phyloP scores from a whole-genome alignment of 2,113 vertebrate species.

The Scophthalmus maximus region DNA sequence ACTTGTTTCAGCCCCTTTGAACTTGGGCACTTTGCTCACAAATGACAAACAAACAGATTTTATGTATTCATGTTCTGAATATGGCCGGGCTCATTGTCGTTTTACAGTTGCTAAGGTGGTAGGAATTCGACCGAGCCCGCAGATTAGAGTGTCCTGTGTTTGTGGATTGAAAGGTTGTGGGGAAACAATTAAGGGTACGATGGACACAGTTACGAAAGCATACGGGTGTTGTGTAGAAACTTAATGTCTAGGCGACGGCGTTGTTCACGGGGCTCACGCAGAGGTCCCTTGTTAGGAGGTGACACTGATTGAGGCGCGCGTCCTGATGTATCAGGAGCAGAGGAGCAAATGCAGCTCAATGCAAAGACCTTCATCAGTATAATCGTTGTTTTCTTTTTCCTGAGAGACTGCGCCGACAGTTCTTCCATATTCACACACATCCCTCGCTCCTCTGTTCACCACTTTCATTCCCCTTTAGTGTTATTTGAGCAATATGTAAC shows the following conservation, averaged over 20 bases:
- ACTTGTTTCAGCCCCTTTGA: not conserved
- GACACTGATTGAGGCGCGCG: constrained; percentile 62
- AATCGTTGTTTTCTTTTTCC: constrained; percentile 10
- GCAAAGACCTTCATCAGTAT: constrained; percentile 18
- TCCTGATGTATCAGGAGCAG: constrained; percentile 30
- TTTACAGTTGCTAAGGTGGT: not conserved
- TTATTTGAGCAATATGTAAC: not conserved
- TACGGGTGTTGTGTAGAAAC: not conserved
- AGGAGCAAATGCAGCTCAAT: constrained; percentile 33
- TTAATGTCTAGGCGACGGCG: not conserved
- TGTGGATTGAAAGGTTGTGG: not conserved
- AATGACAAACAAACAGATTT: not conserved
- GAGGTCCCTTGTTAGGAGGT: constrained; percentile 59
- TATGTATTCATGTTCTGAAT: constrained; percentile 5
- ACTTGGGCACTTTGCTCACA: no score
- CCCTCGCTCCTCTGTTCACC: constrained; percentile 1
- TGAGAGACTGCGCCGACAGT: not conserved
- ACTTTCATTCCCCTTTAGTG: not conserved
- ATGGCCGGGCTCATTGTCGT: not conserved
- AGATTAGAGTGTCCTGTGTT: not conserved
- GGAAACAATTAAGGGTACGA: constrained; percentile 7
- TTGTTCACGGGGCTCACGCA: constrained; percentile 48
- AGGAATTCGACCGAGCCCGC: not conserved
- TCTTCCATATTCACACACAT: constrained; percentile 23
- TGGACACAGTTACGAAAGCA: constrained; percentile 11